Conservation (phyloP, 2,888 invertebrate species). For the Azorinus chamasolen region DNA sequence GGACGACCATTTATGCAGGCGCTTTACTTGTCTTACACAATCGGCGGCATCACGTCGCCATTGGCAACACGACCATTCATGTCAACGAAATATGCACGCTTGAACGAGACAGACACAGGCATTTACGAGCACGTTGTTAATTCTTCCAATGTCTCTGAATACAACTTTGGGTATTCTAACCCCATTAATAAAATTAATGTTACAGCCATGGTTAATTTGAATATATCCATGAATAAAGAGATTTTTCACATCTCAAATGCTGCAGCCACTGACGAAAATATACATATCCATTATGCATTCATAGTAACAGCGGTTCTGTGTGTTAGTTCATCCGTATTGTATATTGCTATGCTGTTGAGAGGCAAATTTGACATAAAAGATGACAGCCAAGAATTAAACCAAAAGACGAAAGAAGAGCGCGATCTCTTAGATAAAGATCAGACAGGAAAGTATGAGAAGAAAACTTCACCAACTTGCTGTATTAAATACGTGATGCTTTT, state of each 20-base stretch:
- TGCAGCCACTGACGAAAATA: not conserved
- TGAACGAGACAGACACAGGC: not conserved
- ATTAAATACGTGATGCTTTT: slow-evolving; percentile 23
- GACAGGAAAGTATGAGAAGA: not conserved
- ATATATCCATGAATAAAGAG: too few relatives aligned
- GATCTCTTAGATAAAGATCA: not conserved
- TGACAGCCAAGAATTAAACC: not conserved
- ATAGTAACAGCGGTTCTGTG: slow-evolving; percentile 27
- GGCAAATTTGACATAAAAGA: slow-evolving; percentile 16
- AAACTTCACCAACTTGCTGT: not conserved
- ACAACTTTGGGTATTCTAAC: too few relatives aligned
- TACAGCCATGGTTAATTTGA: not conserved
- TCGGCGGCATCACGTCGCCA: slow-evolving; percentile 49
- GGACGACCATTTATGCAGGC: slow-evolving; percentile 52
- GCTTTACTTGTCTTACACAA: slow-evolving; percentile 49
- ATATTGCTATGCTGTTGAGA: slow-evolving; percentile 31
- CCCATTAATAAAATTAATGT: not conserved
- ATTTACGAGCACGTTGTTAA: not conserved
- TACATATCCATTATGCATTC: slow-evolving; percentile 45
- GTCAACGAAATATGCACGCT: slow-evolving; percentile 5
- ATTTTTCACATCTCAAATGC: too few relatives aligned
- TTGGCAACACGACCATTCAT: slow-evolving; percentile 56
- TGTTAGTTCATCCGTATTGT: slow-evolving; percentile 27
- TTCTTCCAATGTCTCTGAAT: too few relatives aligned
- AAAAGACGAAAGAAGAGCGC: not conserved